phyloP scores from a whole-genome alignment of 2,113 vertebrate genomes.

The Planiliza haematocheilus region DNA sequence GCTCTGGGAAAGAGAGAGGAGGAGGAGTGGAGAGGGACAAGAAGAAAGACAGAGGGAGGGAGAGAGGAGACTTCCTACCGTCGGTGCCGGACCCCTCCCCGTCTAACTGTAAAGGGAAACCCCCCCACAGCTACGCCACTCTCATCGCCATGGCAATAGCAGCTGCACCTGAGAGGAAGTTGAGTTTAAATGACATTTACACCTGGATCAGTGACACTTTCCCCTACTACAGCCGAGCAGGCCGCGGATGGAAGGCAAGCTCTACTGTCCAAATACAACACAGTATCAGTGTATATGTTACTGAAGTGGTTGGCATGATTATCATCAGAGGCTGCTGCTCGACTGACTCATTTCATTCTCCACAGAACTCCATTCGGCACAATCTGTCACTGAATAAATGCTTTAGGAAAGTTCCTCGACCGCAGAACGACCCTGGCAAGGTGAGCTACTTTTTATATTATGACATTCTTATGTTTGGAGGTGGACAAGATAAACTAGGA shows the following conservation, averaged over 20 bases:
- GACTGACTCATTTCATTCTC: conserved; percentile 13
- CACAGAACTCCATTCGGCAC: conserved; percentile 96
- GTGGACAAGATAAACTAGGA: background rate
- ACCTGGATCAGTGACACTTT: conserved; percentile 98
- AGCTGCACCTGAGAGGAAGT: conserved; percentile 91
- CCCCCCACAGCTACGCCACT: conserved; percentile 96
- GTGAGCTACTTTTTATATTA: conserved; percentile 71
- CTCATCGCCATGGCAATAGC: conserved; percentile 97
- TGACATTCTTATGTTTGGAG: background rate
- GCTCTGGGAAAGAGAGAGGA: conserved; percentile 91
- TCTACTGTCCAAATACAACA: background rate
- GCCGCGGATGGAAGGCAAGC: conserved; percentile 95
- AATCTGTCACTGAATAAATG: conserved; percentile 98
- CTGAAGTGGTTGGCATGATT: background rate
- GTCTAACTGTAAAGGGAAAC: conserved; percentile 91
- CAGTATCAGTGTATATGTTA: background rate
- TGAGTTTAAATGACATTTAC: conserved; percentile 98
- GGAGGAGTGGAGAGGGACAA: conserved; percentile 84
- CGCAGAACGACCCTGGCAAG: conserved; percentile 96
- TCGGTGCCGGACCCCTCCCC: conserved; percentile 76
- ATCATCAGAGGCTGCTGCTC: background rate
- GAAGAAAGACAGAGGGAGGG: conserved; percentile 84
- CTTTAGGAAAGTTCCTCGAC: conserved; percentile 97
- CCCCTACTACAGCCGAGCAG: conserved; percentile 93
- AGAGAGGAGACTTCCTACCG: conserved; percentile 81